Percentiles rank a stretch among this genome's conserved stretches.
phyloP scores from a whole-genome alignment of 2,113 vertebrate species.

The Scytalopus superciliaris region DNA sequence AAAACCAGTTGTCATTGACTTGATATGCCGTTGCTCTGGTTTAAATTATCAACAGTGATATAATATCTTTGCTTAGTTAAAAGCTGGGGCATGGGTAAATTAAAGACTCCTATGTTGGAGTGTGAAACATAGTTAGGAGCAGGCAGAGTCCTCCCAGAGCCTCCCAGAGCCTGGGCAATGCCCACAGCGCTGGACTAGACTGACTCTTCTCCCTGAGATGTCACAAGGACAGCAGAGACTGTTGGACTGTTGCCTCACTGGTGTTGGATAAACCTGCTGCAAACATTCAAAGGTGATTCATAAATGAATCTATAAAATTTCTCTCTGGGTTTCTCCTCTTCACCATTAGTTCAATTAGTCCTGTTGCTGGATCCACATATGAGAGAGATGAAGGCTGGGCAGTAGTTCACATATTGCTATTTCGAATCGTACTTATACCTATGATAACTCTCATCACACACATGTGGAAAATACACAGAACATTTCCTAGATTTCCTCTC shows the following conservation, averaged over 20 bases:
- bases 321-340: background rate
- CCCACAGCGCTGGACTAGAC: background rate
- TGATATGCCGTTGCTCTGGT: background rate
- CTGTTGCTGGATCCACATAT: background rate
- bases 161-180: background rate
- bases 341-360: background rate
- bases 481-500: background rate
- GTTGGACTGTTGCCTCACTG: background rate
- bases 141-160: background rate
- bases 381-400: background rate
- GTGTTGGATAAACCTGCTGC: background rate
- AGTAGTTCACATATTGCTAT: background rate
- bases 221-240: background rate
- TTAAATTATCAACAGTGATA: background rate
- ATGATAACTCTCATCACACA: too few relatives aligned
- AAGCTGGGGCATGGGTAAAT: background rate
- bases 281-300: background rate
- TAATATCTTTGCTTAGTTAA: background rate
- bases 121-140: background rate
- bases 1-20: background rate
- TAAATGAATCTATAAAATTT: background rate
- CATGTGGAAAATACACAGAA: fast-evolving
- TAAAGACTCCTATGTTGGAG: background rate
- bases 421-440: background rate
- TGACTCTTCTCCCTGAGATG: background rate